Base-by-base conservation (phyloP, 2,888 invertebrate species). In the Diarsia brunnea region DNA sequence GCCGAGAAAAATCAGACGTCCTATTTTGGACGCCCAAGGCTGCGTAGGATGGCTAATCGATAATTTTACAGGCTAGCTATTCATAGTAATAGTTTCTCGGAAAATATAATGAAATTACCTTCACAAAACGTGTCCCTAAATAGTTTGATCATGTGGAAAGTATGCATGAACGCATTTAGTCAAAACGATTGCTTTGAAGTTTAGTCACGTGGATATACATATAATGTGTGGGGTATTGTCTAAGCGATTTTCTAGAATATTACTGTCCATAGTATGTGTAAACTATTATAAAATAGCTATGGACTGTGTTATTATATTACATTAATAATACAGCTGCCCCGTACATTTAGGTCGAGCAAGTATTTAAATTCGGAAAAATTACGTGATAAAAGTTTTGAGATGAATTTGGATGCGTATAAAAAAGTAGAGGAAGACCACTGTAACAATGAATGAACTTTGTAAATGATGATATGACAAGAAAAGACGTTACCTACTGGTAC, bases 161-260 rank as follows among this genome's bases (percentile, higher is more conserved):
- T 31, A 73, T 73, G 55, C 60, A 58, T 75, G 70, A 31, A 76
- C 72, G 64, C 60, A 60, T 63, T 47, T 81, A 69, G 72, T 69
- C 75, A 72, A 75, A 81, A 71, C 73, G 21, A 67, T 2, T 16
- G 67, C 82, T 82, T 82, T 85, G 77, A 82, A 71, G 85, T 73
- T 81, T 31, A 69, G 0, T 68, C 70, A 69, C 38, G 51, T 70
- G 68, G 14, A 8, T 19, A n/a, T n/a, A n/a, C n/a, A n/a, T n/a
- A n/a, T n/a, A 55, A 64, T 72, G 27, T 14, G 43, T 27, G 60
- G 63, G 24, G 31, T 61, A 21, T 69, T 73, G 63, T n/a, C 61
- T 71, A 66, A 70, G 69, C 65, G 12, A 75, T 60, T 53, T 55
- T n/a, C 14, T 43, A 21, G 19, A 11, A 24, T 24, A 19, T 31